Evolutionary conservation across 1,140 invertebrate genomes (phyloP).

Genomic region (Conopomorpha cramerella): DNA sequence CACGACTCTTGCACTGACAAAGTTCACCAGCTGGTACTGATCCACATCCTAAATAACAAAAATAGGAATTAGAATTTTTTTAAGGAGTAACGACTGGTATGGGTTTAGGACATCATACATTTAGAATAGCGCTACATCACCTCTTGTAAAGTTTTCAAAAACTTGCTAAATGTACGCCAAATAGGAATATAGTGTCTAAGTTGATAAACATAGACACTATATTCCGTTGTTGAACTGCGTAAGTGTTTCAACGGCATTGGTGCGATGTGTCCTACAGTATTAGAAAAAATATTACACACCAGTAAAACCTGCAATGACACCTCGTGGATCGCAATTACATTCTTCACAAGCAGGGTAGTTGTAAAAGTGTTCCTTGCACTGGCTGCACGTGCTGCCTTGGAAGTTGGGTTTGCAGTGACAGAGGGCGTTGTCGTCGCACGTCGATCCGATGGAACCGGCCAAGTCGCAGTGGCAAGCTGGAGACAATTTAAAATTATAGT

Average conservation of each 20-base stretch:
- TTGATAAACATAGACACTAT: too few relatives aligned
- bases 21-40: constrained; percentile 86
- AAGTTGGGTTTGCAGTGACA: constrained; percentile 90
- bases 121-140: too few relatives aligned
- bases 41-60: constrained; percentile 81
- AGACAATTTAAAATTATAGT: too few relatives aligned
- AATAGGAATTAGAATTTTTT: too few relatives aligned
- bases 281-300: constrained; percentile 33
- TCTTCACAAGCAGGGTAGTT: constrained; percentile 97
- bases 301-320: constrained; percentile 86
- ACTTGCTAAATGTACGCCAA: too few relatives aligned
- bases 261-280: background rate
- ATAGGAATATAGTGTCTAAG: too few relatives aligned
- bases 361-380: constrained; percentile 94
- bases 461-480: constrained; percentile 89
- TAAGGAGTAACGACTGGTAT: too few relatives aligned
- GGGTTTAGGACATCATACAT: too few relatives aligned
- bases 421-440: constrained; percentile 86
- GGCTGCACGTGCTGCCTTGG: constrained; percentile 79
- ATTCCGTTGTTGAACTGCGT: too few relatives aligned
- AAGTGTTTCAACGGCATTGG: too few relatives aligned
- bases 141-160: too few relatives aligned
- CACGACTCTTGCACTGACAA: constrained; percentile 94
- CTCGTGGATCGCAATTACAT: constrained; percentile 97
- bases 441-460: constrained; percentile 85